A percentile compares a stretch with the other conserved stretches of the same genome.
These are phyloP conservation scores for Verasper variegatus DNA, from an alignment of 2,113 vertebrate genomes.

Conservation along the genomic window DNA sequence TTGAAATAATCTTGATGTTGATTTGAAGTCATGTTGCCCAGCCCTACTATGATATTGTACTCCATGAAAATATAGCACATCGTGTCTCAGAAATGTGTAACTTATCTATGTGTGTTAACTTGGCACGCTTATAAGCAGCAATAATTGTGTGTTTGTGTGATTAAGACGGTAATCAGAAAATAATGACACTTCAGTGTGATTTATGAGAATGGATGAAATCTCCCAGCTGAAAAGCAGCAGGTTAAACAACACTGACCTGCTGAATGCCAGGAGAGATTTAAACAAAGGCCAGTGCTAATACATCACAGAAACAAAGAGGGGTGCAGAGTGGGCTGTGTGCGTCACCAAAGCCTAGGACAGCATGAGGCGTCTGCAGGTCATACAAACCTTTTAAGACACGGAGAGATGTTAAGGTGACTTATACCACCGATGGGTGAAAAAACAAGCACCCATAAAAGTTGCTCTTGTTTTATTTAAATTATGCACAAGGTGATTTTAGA, in stretches of 20 bases:
- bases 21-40: too few species aligned
- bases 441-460: slow-evolving; percentile 3
- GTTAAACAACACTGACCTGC: slow-evolving; percentile 63
- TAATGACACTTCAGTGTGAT: slow-evolving; percentile 71
- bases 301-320: slow-evolving; percentile 33
- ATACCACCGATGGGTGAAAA: slow-evolving; percentile 8
- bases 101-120: slow-evolving; percentile 41
- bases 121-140: slow-evolving; percentile 39
- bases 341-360: slow-evolving; percentile 5
- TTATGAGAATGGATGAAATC: slow-evolving; percentile 65
- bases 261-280: slow-evolving; percentile 60
- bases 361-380: slow-evolving; percentile 19
- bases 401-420: slow-evolving; percentile 2
- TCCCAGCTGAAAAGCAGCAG: slow-evolving; percentile 57
- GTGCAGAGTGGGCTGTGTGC: slow-evolving; percentile 7
- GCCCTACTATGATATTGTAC: neutral
- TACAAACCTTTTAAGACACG: slow-evolving; percentile 25
- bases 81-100: slow-evolving; percentile 30
- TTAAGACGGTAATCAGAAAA: slow-evolving; percentile 69
- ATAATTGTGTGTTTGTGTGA: slow-evolving; percentile 62
- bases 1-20: too few species aligned
- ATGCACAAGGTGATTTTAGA: slow-evolving; percentile 19
- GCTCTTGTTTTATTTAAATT: slow-evolving; percentile 37
- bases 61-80: slow-evolving; percentile 1
- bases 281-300: slow-evolving; percentile 53